These are phyloP conservation scores for Drosophila fungiperda DNA, from an alignment of 2,888 invertebrate species.

Conservation along the genomic window DNA sequence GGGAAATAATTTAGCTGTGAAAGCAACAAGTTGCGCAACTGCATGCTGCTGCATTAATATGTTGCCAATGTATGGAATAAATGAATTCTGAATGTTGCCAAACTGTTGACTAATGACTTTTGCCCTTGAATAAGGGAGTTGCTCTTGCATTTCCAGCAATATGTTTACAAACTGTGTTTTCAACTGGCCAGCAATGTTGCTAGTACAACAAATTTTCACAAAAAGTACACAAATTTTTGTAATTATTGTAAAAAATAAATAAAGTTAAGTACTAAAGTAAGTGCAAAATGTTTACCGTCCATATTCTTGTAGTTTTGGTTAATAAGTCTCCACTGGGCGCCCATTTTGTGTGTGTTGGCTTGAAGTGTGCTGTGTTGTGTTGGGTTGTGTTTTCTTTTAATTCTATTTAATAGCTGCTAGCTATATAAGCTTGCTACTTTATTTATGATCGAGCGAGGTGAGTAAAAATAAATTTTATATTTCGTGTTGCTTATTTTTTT, in stretches of 20 bases:
- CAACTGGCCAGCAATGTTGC: not conserved
- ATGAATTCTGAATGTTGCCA: not conserved
- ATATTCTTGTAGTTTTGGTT: conserved; percentile 81
- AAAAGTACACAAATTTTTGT: not conserved
- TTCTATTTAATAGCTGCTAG: conserved; percentile 23
- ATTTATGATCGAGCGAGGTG: conserved; percentile 54
- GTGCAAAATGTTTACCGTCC: conserved; percentile 73
- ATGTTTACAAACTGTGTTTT: not conserved
- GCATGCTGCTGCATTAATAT: not conserved
- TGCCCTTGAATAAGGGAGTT: not conserved
- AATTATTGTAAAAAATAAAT: not conserved
- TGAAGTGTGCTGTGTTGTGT: not conserved
- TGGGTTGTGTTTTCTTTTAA: conserved; percentile 11
- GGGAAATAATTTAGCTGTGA: conserved; percentile 6
- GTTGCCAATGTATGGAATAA: not conserved
- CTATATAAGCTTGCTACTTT: conserved; percentile 26
- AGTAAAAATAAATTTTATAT: conserved; percentile 53
- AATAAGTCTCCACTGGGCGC: conserved; percentile 81
- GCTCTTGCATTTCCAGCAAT: not conserved
- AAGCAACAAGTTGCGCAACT: not conserved
- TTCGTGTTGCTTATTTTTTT: conserved; percentile 24
- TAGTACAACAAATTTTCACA: not conserved
- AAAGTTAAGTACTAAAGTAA: not conserved
- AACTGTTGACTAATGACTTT: not conserved
- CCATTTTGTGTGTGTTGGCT: conserved; percentile 57